A percentile compares a stretch with the other conserved stretches of the same genome.
Evolutionary conservation across 2,797 vertebrate species (phyloP).

Genomic region (Oreonectes daqikongensis): DNA sequence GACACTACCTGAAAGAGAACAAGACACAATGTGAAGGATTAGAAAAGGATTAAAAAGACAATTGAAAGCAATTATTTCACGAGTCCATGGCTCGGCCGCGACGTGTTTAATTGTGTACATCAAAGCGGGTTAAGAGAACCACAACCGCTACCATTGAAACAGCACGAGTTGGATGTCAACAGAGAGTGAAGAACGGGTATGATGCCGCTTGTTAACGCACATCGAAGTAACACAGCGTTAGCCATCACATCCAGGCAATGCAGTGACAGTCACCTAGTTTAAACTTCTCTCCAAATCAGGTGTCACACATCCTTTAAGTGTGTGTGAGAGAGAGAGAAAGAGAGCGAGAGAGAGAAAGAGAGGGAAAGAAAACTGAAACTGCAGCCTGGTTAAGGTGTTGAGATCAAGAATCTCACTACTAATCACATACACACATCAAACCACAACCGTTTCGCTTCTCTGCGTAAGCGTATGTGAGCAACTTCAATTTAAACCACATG

Average conservation of each 20-base stretch:
- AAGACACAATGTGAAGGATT: slow-evolving; percentile 2
- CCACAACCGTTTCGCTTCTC: slow-evolving; percentile 63
- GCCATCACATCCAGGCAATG: neutral
- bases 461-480: slow-evolving; percentile 61
- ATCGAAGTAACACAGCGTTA: neutral
- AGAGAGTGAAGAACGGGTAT: neutral
- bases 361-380: slow-evolving; percentile 66
- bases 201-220: neutral
- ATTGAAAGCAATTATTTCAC: slow-evolving; percentile 11
- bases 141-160: slow-evolving; percentile 26
- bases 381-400: slow-evolving; percentile 58
- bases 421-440: slow-evolving; percentile 53
- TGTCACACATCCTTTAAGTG: slow-evolving; percentile 29
- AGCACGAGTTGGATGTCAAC: slow-evolving; percentile 8
- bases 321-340: neutral
- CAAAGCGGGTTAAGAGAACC: slow-evolving; percentile 17
- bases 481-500: slow-evolving; percentile 67
- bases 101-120: neutral
- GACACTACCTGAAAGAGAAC: slow-evolving; percentile 30
- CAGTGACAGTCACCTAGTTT: slow-evolving; percentile 4
- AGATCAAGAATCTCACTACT: slow-evolving; percentile 61
- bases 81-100: neutral
- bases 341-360: slow-evolving; percentile 12
- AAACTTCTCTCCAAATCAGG: slow-evolving; percentile 27
- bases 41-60: slow-evolving; percentile 2